Evolutionary conservation across 2,113 vertebrate species (phyloP), one percentile per base, ranked within the genome.

Genomic region (Tor tambroides): DNA sequence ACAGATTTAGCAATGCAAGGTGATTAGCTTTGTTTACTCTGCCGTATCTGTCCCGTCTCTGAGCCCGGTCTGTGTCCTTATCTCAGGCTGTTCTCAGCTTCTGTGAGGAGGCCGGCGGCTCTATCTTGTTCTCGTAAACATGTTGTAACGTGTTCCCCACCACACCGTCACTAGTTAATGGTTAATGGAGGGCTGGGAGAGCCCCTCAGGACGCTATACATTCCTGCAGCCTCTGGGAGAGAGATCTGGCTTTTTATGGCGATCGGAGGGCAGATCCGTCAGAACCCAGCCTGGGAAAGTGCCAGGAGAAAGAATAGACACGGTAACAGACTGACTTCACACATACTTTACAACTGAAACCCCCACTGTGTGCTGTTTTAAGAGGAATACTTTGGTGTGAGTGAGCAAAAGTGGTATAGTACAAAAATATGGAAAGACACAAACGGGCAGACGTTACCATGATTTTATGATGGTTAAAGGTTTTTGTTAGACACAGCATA

Each of bases 11-110:
- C 71, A 30, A 30, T n/a, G 76, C 56, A 26, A 35, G 51, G 54
- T 87, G 85, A 87, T 87, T 89, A 87, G 69, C 43, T 49, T 69
- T 89, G 85, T 89, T 87, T 89, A 85, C 81, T 56, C 46, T 43
- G 67, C 61, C 26, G 10, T 85, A 84, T 83, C 85, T 6, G 54
- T 86, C 51, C 54, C 35, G 79, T 65, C 69, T 86, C 69, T 56
- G n/a, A 46, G 21, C 75, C 7, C 19, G 28, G 41, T 6, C 67
- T 76, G 56, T 35, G 21, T 72, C 23, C 86, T 89, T 89, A 89
- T 89, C 88, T 69, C 63, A 43, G 87, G 74, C 67, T n/a, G 7
- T 79, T 80, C 80, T 63, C 19, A 74, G 85, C 85, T 90, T 87
- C 89, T 88, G 89, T 77, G 71, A 83, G 85, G 61, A 86, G 49